Conservation (phyloP, 2,888 invertebrate species). For the Meliscaeva auricollis region DNA sequence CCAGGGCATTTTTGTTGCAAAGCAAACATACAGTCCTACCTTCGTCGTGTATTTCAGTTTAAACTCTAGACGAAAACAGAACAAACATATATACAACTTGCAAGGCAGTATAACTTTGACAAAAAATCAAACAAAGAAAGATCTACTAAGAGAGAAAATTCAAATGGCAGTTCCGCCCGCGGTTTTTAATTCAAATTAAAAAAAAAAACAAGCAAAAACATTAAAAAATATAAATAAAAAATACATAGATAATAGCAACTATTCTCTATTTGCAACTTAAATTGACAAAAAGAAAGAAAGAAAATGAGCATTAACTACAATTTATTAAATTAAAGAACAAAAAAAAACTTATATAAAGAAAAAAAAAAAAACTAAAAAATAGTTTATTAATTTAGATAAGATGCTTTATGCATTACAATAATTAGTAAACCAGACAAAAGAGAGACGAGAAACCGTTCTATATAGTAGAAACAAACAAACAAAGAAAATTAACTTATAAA, state of each 20-base stretch:
- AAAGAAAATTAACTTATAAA: constrained; percentile 7
- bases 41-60: constrained; percentile 45
- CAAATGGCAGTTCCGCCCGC: constrained; percentile 51
- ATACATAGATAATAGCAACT: constrained; percentile 76
- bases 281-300: constrained; percentile 29
- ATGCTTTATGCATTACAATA: constrained; percentile 39
- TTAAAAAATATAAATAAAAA: neutral
- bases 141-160: constrained; percentile 56
- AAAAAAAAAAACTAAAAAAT: constrained; percentile 53
- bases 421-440: constrained; percentile 10
- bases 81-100: constrained; percentile 75
- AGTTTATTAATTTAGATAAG: constrained; percentile 40
- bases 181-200: constrained; percentile 28
- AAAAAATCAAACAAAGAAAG: constrained; percentile 34
- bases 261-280: constrained; percentile 73
- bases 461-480: constrained; percentile 43
- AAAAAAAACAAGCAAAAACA: neutral
- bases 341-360: constrained; percentile 28
- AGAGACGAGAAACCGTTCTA: constrained; percentile 75
- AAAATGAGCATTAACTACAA: constrained; percentile 16
- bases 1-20: neutral
- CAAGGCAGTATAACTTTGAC: constrained; percentile 60
- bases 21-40: neutral
- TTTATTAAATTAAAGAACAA: constrained; percentile 40
- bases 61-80: constrained; percentile 51